Percentiles rank a stretch among this genome's conserved stretches.
Conservation (phyloP, 2,888 invertebrate species). For the Thera britannica region DNA sequence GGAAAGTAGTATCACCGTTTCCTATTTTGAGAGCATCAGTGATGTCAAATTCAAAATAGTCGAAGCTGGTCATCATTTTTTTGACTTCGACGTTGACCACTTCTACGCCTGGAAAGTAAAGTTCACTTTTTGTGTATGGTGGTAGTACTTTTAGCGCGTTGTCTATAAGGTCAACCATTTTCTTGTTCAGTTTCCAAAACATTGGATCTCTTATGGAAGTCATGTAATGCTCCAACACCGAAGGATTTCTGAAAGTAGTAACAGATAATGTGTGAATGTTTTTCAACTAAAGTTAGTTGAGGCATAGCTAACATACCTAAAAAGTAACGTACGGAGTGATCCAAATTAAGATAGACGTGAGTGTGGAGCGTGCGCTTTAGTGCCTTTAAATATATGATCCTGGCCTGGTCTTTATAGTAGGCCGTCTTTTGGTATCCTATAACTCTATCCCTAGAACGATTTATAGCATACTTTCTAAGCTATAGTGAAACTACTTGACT, state of each 20-base stretch:
- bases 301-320: too few species aligned
- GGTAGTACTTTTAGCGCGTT: conserved; percentile 83
- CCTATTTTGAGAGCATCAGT: conserved; percentile 83
- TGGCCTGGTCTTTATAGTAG: too few species aligned
- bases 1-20: conserved; percentile 60
- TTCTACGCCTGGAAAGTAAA: conserved; percentile 86
- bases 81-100: conserved; percentile 86
- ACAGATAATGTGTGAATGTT: too few species aligned
- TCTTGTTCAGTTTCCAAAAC: conserved; percentile 88
- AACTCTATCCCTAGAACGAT: too few species aligned
- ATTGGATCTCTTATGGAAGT: conserved; percentile 88
- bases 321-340: too few species aligned
- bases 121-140: conserved; percentile 84
- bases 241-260: conserved; percentile 60
- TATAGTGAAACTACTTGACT: neutral
- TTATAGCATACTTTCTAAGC: too few species aligned
- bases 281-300: too few species aligned
- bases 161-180: conserved; percentile 83
- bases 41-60: conserved; percentile 86
- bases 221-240: conserved; percentile 77
- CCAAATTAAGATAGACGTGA: too few species aligned
- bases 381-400: too few species aligned
- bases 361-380: too few species aligned
- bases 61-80: conserved; percentile 87
- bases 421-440: too few species aligned